Base-by-base conservation (phyloP, 2,797 vertebrate species). In the Syndactyla subalaris region DNA sequence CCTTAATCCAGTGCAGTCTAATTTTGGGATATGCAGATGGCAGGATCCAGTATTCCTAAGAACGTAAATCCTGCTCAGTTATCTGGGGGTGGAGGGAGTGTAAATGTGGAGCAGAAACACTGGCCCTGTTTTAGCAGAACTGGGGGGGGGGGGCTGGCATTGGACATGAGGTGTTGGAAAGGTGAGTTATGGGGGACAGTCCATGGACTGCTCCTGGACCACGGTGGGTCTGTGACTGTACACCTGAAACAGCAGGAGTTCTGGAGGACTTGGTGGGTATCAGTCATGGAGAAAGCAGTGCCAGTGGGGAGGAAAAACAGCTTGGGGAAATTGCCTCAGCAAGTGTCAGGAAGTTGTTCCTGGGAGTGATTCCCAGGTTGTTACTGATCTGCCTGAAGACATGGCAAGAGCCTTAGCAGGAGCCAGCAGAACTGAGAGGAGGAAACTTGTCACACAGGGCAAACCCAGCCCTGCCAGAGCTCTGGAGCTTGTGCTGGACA, bases 191-290 rank as follows among this genome's bases (percentile, higher is more conserved):
- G 4, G 24, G 49, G 45, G 57, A 7, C 10, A 16, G 67, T 43
- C 36, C 14, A 8, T 43, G 14, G 14, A 15, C 13, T 3, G 14
- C 29, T 22, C 39, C 3, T 11, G 30, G 24, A 13, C n/a, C 6
- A 0, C 68, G 34, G 49, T 1, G 4, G 39, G 1, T 12, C 38
- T 23, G 45, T 29, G 30, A 26, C 29, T 13, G 10, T 6, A 4
- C 19, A 24, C 30, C 22, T 52, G 63, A 34, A 41, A 29, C 16
- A 24, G 52, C 7, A 29, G 3, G 20, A 18, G 36, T 6, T 49
- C 26, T 15, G 32, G 49, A 67, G 58, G 13, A 54, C 49, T 24
- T 20, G 43, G 48, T 34, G 70, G 62, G 0, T 32, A 20, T 30
- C 24, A 4, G 26, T 29, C 19, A 20, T 3, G 36, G 45, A 30